Conservation (phyloP, 1,140 invertebrate genomes). For the Pemphigus obesinymphae region DNA sequence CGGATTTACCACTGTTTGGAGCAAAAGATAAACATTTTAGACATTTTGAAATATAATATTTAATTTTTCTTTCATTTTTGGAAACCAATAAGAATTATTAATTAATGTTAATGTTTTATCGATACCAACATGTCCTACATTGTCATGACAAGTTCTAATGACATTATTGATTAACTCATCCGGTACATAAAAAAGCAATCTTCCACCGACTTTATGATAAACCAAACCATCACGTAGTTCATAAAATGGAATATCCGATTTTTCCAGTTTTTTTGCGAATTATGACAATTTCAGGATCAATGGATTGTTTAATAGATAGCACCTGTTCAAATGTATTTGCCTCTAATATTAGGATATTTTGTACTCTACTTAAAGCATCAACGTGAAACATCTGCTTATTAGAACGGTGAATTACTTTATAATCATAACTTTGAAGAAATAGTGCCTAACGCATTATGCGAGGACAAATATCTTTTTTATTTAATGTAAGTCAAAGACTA, state of each 20-base stretch:
- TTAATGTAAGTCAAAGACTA: background rate
- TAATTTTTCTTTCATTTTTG: background rate
- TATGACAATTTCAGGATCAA: background rate
- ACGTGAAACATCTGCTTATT: constrained; percentile 11
- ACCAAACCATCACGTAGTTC: background rate
- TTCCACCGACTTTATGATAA: background rate
- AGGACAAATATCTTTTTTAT: constrained; percentile 9
- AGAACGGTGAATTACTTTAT: background rate
- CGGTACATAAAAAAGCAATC: background rate
- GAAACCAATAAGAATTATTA: constrained; percentile 4
- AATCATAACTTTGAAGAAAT: background rate
- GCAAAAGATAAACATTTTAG: background rate
- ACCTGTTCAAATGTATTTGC: background rate
- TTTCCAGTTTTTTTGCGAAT: too few relatives aligned
- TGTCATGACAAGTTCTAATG: background rate
- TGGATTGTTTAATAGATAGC: background rate
- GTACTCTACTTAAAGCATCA: background rate
- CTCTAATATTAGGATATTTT: background rate
- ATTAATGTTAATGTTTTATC: background rate
- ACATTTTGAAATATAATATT: background rate
- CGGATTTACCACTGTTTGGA: background rate
- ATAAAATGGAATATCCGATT: too few relatives aligned
- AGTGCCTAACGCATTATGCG: too few relatives aligned
- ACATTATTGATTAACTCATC: background rate
- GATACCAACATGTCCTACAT: background rate